Conservation (phyloP, 1,140 invertebrate species). For the Chlorops oryzae region DNA sequence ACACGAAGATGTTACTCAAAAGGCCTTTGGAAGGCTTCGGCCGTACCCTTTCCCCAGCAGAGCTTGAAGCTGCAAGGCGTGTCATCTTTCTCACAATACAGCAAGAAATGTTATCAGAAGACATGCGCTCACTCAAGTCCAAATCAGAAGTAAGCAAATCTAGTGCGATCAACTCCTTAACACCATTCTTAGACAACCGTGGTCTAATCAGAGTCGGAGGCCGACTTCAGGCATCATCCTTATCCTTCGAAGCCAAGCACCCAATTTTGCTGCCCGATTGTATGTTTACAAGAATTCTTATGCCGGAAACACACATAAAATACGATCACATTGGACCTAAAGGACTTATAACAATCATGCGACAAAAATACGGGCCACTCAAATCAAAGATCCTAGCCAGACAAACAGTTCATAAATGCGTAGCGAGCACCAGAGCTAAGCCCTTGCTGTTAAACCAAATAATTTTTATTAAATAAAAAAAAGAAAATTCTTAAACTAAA, state of each 20-base stretch:
- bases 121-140: no score
- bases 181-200: constrained; percentile 1
- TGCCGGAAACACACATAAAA: constrained; percentile 33
- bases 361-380: constrained; percentile 28
- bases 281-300: constrained; percentile 35
- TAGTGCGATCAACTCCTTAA: background rate
- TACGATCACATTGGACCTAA: constrained; percentile 40
- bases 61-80: no score
- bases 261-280: constrained; percentile 42
- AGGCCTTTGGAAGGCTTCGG: no score
- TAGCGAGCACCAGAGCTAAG: constrained; percentile 30
- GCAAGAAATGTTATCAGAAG: no score
- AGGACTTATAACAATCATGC: constrained; percentile 20
- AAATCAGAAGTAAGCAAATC: no score
- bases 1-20: no score
- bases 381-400: constrained; percentile 21
- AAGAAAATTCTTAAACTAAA: no score
- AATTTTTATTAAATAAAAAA: no score
- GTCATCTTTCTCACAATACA: no score
- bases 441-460: constrained; percentile 21
- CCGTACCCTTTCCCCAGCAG: no score
- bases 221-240: background rate
- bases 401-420: constrained; percentile 27
- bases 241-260: constrained; percentile 36
- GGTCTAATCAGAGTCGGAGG: constrained; percentile 2